These are phyloP conservation scores for Gnathonemus longibarbis DNA, from an alignment of 2,113 vertebrate species.

Conservation along the genomic window DNA sequence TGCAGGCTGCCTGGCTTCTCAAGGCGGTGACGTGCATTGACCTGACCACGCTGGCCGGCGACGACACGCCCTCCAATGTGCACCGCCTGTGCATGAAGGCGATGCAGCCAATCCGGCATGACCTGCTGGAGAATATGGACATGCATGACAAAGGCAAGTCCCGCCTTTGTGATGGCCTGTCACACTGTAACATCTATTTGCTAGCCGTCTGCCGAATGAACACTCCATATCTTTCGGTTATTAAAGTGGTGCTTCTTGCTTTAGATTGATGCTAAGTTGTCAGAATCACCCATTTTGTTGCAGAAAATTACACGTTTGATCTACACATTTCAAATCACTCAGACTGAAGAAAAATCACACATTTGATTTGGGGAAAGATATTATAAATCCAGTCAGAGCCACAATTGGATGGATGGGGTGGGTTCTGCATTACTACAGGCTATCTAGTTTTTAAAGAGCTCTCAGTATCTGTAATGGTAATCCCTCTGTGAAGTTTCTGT, in stretches of 20 bases:
- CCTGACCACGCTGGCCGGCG: constrained; percentile 85
- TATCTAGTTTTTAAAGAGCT: background rate
- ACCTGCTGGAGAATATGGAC: constrained; percentile 74
- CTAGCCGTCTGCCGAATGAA: background rate
- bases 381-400: background rate
- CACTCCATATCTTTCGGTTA: background rate
- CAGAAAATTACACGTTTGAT: background rate
- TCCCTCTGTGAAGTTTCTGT: background rate
- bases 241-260: background rate
- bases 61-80: constrained; percentile 82
- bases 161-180: background rate
- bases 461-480: background rate
- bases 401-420: background rate
- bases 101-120: constrained; percentile 71
- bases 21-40: constrained; percentile 87
- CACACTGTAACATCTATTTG: background rate
- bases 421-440: background rate
- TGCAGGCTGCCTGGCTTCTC: constrained; percentile 85
- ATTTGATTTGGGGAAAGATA: background rate
- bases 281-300: background rate
- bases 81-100: constrained; percentile 87
- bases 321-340: background rate
- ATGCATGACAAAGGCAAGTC: constrained; percentile 78
- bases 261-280: background rate
- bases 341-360: background rate